Evolutionary conservation across 2,888 invertebrate species (phyloP).

Genomic region (Netelia virgata): DNA sequence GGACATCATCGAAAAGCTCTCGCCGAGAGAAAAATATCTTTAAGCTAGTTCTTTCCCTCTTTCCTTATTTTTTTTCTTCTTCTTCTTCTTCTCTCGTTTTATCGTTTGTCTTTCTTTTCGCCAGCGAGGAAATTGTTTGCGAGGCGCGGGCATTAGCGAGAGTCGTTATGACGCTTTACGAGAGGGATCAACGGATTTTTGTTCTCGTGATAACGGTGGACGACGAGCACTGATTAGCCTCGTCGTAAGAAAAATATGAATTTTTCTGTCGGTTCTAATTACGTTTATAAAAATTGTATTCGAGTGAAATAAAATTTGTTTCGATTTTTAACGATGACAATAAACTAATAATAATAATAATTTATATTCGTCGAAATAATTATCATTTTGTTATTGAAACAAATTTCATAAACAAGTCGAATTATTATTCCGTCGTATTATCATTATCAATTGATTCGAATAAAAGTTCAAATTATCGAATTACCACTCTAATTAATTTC

Average conservation of each 20-base stretch:
- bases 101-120: slow-evolving; percentile 21
- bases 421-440: background rate
- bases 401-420: background rate
- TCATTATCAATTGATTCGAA: background rate
- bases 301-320: too few relatives aligned
- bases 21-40: slow-evolving; percentile 45
- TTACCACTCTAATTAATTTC: too few relatives aligned
- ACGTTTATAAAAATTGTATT: too few relatives aligned
- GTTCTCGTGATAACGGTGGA: background rate
- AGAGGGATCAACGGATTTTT: background rate
- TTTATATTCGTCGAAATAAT: background rate
- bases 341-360: too few relatives aligned
- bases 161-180: slow-evolving; percentile 27
- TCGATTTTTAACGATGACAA: too few relatives aligned
- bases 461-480: background rate
- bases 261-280: too few relatives aligned
- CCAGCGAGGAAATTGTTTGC: slow-evolving; percentile 51
- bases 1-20: slow-evolving; percentile 14
- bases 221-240: background rate
- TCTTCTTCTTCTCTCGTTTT: slow-evolving; percentile 7
- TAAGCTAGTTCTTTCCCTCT: slow-evolving; percentile 19
- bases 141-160: slow-evolving; percentile 23
- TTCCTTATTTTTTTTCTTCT: slow-evolving; percentile 4
- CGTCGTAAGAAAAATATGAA: background rate
- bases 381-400: background rate